These are phyloP conservation scores for Neogale vison DNA, from an alignment of 2,113 vertebrate genomes.

Conservation along the genomic window DNA sequence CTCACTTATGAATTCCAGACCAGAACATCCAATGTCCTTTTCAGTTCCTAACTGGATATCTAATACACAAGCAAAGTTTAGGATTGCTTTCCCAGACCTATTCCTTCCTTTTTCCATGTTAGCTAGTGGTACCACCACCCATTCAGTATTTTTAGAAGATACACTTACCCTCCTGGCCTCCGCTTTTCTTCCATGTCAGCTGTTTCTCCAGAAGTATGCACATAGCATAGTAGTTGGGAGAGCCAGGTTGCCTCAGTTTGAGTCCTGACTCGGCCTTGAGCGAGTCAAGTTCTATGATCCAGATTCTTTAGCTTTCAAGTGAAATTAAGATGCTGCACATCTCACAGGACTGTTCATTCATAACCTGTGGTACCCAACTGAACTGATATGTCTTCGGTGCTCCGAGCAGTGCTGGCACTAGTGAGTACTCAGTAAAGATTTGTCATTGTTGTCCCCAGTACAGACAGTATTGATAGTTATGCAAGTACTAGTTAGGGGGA, in stretches of 20 bases:
- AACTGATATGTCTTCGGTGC: neutral
- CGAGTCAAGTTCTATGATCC: neutral
- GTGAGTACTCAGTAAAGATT: neutral
- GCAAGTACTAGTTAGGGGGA: neutral
- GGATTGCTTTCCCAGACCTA: neutral
- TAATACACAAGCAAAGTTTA: neutral
- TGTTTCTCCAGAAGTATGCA: neutral
- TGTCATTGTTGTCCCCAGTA: neutral
- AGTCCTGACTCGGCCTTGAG: neutral
- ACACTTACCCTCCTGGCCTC: neutral
- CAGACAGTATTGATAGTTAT: neutral
- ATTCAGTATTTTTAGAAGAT: neutral
- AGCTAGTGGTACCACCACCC: neutral
- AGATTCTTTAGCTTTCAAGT: neutral
- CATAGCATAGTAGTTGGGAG: neutral
- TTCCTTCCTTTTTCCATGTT: neutral
- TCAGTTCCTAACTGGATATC: neutral
- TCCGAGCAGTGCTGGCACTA: neutral
- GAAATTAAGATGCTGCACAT: neutral
- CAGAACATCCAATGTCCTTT: neutral
- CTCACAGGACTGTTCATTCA: neutral
- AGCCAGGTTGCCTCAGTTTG: neutral
- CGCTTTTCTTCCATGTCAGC: neutral
- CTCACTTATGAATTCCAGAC: neutral
- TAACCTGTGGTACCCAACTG: neutral